A percentile compares a stretch with the other conserved stretches of the same genome.
Evolutionary conservation across 1,140 invertebrate genomes (phyloP).

Genomic region (Delia radicum): DNA sequence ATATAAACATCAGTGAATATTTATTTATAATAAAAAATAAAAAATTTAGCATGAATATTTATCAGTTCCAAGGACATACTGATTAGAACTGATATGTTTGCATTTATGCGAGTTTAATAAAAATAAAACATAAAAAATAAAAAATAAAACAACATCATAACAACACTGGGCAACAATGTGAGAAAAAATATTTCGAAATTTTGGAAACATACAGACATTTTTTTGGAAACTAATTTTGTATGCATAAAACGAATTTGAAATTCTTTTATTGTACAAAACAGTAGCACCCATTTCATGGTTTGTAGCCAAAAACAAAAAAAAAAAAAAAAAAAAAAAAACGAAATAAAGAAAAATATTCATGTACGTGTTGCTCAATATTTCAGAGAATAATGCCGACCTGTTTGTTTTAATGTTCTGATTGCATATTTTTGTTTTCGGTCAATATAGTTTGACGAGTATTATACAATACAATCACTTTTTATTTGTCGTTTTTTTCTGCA

Average conservation of each 20-base stretch:
- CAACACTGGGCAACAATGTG: neutral
- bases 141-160: neutral
- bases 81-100: neutral
- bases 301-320: neutral
- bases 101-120: neutral
- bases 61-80: constrained; percentile 19
- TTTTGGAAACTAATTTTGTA: neutral
- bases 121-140: neutral
- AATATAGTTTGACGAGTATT: neutral
- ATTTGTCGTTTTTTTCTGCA: neutral
- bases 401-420: neutral
- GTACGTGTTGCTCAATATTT: constrained; percentile 18
- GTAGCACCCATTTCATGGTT: constrained; percentile 6
- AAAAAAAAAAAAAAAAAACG: neutral
- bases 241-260: neutral
- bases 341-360: neutral
- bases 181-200: neutral
- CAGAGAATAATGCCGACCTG: constrained; percentile 17
- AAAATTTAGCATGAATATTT: constrained; percentile 15
- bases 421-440: neutral
- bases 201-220: neutral
- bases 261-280: neutral
- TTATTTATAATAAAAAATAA: neutral
- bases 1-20: neutral
- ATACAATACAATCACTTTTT: too few species aligned